Percentiles rank a stretch among this genome's conserved stretches.
phyloP scores from a whole-genome alignment of 2,113 vertebrate species.

The Herpetotheres cachinnans region DNA sequence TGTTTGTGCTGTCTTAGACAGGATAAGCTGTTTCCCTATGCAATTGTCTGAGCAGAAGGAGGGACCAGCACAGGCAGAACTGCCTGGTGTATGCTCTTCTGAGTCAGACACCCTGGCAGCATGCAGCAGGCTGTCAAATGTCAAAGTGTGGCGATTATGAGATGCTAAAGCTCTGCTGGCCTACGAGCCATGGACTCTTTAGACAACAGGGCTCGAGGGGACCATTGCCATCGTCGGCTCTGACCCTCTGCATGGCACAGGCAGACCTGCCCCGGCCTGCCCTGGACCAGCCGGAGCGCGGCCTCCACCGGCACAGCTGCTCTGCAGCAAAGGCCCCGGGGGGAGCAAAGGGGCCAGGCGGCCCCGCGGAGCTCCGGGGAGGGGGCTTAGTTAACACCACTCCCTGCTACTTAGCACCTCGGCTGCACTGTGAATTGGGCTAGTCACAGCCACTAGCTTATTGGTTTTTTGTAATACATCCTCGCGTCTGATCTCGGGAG shows the following conservation, averaged over 20 bases:
- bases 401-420: not conserved
- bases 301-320: not conserved
- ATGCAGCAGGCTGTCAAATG: not conserved
- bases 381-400: not conserved
- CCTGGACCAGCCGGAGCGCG: rapidly evolving
- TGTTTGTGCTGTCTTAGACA: not conserved
- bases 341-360: rapidly evolving
- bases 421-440: not conserved
- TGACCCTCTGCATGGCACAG: not conserved
- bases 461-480: not conserved
- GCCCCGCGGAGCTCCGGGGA: not conserved
- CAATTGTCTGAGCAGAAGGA: not conserved
- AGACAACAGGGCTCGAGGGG: not conserved
- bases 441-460: not conserved
- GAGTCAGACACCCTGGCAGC: not conserved
- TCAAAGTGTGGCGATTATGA: not conserved
- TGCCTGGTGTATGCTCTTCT: not conserved
- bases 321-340: not conserved
- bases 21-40: not conserved
- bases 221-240: not conserved
- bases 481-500: not conserved
- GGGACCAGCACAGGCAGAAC: not conserved
- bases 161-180: not conserved
- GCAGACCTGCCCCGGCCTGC: not conserved
- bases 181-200: rapidly evolving